A percentile compares a stretch with the other conserved stretches of the same genome.
phyloP scores from a whole-genome alignment of 1,140 invertebrate genomes.

The Dendroctonus valens region DNA sequence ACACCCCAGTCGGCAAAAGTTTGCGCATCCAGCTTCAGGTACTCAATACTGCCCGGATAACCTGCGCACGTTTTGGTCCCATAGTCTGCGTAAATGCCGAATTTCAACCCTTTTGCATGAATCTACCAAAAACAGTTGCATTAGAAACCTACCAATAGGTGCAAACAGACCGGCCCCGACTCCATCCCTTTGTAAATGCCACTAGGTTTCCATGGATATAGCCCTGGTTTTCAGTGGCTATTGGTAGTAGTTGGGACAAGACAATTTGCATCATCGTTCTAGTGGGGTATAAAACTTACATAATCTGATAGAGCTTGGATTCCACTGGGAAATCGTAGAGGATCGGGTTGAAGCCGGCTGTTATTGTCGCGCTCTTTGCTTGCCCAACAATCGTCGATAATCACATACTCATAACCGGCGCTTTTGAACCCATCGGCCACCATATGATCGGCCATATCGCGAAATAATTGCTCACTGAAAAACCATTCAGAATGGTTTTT shows the following conservation, averaged over 20 bases:
- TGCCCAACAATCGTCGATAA: constrained; percentile 89
- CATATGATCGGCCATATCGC: constrained; percentile 75
- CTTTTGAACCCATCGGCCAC: constrained; percentile 75
- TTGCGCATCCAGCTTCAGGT: constrained; percentile 74
- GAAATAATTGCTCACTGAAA: constrained; percentile 76
- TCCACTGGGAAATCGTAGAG: constrained; percentile 76
- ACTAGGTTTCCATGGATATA: too few species aligned
- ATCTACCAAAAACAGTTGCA: constrained; percentile 56
- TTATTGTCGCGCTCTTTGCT: constrained; percentile 64
- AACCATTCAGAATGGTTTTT: constrained; percentile 6
- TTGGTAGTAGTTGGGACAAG: too few species aligned
- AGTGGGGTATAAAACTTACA: constrained; percentile 57
- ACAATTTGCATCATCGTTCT: too few species aligned
- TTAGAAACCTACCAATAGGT: background rate
- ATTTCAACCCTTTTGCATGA: constrained; percentile 76
- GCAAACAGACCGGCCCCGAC: too few species aligned
- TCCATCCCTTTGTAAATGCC: too few species aligned
- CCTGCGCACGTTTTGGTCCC: constrained; percentile 80
- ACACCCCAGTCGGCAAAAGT: constrained; percentile 87
- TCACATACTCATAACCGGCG: constrained; percentile 81
- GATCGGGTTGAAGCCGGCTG: constrained; percentile 70
- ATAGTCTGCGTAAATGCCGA: constrained; percentile 88
- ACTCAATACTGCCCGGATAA: constrained; percentile 78
- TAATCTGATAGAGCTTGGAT: constrained; percentile 79
- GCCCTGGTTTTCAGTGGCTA: too few species aligned